Percentiles rank a stretch among this genome's conserved stretches.
Evolutionary conservation across 2,888 invertebrate genomes (phyloP).

Genomic region (Paralinhomoeus sp.): DNA sequence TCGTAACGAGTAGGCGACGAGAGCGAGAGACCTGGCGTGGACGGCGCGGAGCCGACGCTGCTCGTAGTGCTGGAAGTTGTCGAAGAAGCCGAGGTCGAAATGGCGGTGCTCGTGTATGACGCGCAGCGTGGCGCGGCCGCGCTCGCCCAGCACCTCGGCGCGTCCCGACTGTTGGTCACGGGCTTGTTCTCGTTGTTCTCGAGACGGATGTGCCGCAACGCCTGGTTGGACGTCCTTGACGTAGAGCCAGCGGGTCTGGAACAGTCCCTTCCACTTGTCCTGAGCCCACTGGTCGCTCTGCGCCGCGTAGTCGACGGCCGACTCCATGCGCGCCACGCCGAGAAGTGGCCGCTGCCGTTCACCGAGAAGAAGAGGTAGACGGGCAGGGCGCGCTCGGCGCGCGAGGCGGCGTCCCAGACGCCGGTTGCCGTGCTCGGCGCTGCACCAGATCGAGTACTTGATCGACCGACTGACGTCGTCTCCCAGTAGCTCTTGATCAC

Average conservation of each 20-base stretch:
- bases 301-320: constrained; percentile 73
- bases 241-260: too few species aligned
- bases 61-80: constrained; percentile 91
- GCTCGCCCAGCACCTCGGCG: constrained; percentile 86
- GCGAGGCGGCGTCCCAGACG: constrained; percentile 43
- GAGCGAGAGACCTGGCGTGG: too few species aligned
- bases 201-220: constrained; percentile 70
- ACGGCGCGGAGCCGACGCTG: constrained; percentile 79
- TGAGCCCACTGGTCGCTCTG: constrained; percentile 92
- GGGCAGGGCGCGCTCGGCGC: constrained; percentile 33
- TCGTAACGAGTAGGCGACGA: too few species aligned
- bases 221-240: constrained; percentile 86
- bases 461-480: constrained; percentile 84
- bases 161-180: constrained; percentile 88
- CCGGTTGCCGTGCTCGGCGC: constrained; percentile 87
- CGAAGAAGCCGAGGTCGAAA: constrained; percentile 85
- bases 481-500: constrained; percentile 96
- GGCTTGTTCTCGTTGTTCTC: constrained; percentile 96
- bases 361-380: constrained; percentile 82
- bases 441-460: constrained; percentile 97
- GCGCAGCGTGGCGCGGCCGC: constrained; percentile 69
- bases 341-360: constrained; percentile 91
- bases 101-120: constrained; percentile 70
- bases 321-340: constrained; percentile 93
- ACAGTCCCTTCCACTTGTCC: too few species aligned